Conservation (phyloP, 2,113 vertebrate species). For the Limnothrissa miodon region DNA sequence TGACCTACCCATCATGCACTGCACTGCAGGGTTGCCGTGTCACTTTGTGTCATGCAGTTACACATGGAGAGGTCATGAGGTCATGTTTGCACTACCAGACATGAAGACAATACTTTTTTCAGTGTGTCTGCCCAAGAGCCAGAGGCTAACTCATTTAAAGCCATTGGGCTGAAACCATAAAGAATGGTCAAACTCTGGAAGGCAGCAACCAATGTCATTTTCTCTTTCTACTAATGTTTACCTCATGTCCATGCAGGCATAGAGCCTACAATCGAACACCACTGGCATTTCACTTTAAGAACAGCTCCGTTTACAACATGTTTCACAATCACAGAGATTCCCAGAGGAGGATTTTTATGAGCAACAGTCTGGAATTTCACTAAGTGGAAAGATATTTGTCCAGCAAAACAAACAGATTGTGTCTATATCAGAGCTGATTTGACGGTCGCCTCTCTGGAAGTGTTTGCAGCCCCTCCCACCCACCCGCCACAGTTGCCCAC, state of each 20-base stretch:
- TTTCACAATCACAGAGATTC: not conserved
- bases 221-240: too few species aligned
- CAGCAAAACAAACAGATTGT: not conserved
- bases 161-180: too few species aligned
- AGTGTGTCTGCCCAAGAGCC: too few species aligned
- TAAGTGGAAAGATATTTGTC: not conserved
- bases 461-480: not conserved
- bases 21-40: not conserved
- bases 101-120: not conserved
- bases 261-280: too few species aligned
- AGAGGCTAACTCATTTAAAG: too few species aligned
- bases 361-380: not conserved
- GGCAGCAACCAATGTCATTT: too few species aligned
- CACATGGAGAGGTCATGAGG: not conserved
- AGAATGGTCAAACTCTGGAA: too few species aligned
- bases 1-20: not conserved
- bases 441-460: not conserved
- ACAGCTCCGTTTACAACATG: not conserved
- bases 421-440: not conserved
- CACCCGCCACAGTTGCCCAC: not conserved
- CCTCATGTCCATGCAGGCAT: too few species aligned
- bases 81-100: not conserved
- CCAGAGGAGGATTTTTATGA: not conserved
- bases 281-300: not conserved
- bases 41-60: not conserved